Percentiles rank a stretch among this genome's conserved stretches.
These are phyloP conservation scores for Drosophila leontia DNA, from an alignment of 1,140 invertebrate species.

Conservation along the genomic window DNA sequence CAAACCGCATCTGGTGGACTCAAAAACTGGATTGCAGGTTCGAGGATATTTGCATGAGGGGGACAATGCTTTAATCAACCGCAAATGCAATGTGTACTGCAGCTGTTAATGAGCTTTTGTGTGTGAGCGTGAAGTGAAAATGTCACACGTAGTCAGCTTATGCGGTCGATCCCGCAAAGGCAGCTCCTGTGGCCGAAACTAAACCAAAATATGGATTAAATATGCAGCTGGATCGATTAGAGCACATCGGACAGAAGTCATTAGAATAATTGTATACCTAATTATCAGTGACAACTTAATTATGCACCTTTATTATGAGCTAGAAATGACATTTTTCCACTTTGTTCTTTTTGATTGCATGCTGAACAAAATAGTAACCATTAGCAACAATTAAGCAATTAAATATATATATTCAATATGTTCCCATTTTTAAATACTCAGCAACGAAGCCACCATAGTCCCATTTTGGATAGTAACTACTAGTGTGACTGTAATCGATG, in stretches of 20 bases:
- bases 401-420: neutral
- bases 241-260: neutral
- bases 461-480: too few species aligned
- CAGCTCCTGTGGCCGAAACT: constrained; percentile 15
- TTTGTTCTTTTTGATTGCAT: neutral
- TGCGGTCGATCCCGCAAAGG: constrained; percentile 7
- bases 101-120: constrained; percentile 50
- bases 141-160: constrained; percentile 32
- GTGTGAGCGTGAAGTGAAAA: neutral
- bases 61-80: constrained; percentile 47
- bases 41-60: constrained; percentile 1
- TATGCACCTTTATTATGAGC: neutral
- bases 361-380: neutral
- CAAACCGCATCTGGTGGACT: neutral
- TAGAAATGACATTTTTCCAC: neutral
- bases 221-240: neutral
- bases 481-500: neutral
- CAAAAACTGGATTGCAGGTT: neutral
- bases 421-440: neutral
- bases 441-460: neutral
- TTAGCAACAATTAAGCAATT: neutral
- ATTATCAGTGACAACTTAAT: neutral
- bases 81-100: constrained; percentile 44
- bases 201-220: constrained; percentile 12
- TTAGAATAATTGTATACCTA: neutral